A percentile compares a stretch with the other conserved stretches of the same genome.
These are phyloP conservation scores for Anguilla marmorata DNA, from an alignment of 2,797 vertebrate species.

Conservation along the genomic window DNA sequence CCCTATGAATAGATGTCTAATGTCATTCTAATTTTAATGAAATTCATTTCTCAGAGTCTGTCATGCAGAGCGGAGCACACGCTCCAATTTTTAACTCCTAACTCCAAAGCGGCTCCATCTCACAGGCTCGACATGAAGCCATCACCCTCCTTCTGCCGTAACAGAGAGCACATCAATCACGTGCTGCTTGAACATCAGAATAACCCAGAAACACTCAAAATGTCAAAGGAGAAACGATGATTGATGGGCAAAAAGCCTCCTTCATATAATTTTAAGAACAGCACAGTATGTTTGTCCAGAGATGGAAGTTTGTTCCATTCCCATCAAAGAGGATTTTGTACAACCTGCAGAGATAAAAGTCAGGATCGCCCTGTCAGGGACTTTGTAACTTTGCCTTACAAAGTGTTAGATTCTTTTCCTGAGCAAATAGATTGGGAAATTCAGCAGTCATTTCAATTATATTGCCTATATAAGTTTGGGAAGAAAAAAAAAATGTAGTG, in stretches of 20 bases:
- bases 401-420: background rate
- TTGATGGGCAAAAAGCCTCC: background rate
- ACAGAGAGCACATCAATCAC: background rate
- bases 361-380: background rate
- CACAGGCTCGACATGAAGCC: slow-evolving; percentile 10
- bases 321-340: slow-evolving; percentile 9
- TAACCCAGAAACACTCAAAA: slow-evolving; percentile 5
- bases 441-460: background rate
- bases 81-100: slow-evolving; percentile 8
- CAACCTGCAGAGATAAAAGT: background rate
- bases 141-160: background rate
- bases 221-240: background rate
- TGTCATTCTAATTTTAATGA: slow-evolving; percentile 51
- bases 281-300: background rate
- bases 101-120: background rate
- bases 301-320: background rate
- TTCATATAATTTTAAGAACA: background rate
- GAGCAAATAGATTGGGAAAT: background rate
- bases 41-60: slow-evolving; percentile 44
- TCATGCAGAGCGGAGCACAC: slow-evolving; percentile 1
- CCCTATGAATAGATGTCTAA: slow-evolving; percentile 50
- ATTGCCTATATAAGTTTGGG: background rate
- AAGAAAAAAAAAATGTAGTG: no score
- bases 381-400: background rate
- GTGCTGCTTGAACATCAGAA: slow-evolving; percentile 8